Evolutionary conservation across 2,113 vertebrate genomes (phyloP).

Genomic region (Bungarus multicinctus): DNA sequence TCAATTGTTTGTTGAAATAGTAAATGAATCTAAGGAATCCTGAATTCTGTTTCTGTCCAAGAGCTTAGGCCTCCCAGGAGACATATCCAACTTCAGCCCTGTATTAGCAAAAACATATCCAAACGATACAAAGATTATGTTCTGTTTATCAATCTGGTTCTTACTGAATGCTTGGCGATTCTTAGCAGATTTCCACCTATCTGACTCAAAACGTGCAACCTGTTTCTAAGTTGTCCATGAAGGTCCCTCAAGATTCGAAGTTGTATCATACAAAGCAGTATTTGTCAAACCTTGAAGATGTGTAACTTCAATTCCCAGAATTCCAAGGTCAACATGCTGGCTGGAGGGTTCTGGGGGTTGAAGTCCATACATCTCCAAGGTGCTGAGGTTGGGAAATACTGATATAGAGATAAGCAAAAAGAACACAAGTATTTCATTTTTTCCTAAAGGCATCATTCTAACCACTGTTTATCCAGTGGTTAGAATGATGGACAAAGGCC

Average conservation of each 20-base stretch:
- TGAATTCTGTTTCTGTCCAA: background rate
- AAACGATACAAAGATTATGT: conserved; percentile 27
- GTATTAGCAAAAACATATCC: conserved; percentile 35
- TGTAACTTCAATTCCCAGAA: background rate
- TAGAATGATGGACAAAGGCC: background rate
- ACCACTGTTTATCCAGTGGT: background rate
- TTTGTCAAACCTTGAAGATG: background rate
- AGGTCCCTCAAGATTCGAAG: background rate
- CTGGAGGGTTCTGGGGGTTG: background rate
- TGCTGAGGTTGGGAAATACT: background rate
- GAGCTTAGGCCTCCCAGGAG: background rate
- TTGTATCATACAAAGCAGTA: background rate
- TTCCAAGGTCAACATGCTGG: background rate
- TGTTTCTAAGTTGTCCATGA: conserved; percentile 15
- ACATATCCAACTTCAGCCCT: conserved; percentile 30
- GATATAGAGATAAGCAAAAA: background rate
- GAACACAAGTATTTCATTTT: background rate
- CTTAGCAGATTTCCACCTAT: conserved; percentile 21
- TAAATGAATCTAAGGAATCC: background rate
- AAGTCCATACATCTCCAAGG: background rate
- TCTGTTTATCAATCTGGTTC: conserved; percentile 37
- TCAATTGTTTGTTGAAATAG: background rate
- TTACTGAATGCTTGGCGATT: conserved; percentile 44
- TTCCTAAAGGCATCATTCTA: background rate
- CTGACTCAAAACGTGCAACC: conserved; percentile 22